Base-by-base conservation (phyloP, 2,113 vertebrate species). In the Bubalus kerabau region DNA sequence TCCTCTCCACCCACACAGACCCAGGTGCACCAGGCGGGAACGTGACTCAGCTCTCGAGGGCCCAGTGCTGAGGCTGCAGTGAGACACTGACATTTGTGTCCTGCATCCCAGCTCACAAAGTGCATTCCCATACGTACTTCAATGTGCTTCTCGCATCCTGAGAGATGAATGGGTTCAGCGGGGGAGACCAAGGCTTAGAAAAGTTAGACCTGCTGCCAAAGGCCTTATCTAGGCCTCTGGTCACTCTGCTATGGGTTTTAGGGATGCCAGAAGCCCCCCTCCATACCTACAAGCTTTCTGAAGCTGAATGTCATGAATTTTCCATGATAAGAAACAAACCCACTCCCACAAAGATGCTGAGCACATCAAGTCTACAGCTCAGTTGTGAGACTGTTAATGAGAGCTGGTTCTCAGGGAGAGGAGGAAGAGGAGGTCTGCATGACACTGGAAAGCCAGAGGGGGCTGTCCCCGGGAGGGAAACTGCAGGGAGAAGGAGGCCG, bases 401-500 rank as follows among this genome's bases (percentile, higher is more conserved):
- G 21, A 74, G 52, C 59, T 52, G 36, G 9, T 3, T 46, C 74
- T n/a, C 23, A 40, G 74, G 26, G n/a, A 7, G 46, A 28, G 54
- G 17, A 30, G 62, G 28, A n/a, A 56, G 28, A 60, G 43, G 26
- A 60, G 56, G 28, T 5, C 74, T 36, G 36, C 56, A 23, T 26
- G 57, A 8, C 12, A 9, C 52, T 24, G 32, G 26, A 6, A 30
- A 19, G 11, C 7, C 28, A 6, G 9, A 2, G 12, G 16, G 12
- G 6, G 56, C 32, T 78, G 14, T 7, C 36, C 16, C 52, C 0
- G 4, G 40, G 48, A 30, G 80, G 1, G 26, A 48, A 8, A 5
- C 36, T 2, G 0, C 12, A 8, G 1, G 28, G 91, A 50, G 30
- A 43, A 43, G 40, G 48, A 17, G 1, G 0, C 13, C 0, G 1